Evolutionary conservation across 2,797 vertebrate species (phyloP).

Genomic region (Catharus ustulatus): DNA sequence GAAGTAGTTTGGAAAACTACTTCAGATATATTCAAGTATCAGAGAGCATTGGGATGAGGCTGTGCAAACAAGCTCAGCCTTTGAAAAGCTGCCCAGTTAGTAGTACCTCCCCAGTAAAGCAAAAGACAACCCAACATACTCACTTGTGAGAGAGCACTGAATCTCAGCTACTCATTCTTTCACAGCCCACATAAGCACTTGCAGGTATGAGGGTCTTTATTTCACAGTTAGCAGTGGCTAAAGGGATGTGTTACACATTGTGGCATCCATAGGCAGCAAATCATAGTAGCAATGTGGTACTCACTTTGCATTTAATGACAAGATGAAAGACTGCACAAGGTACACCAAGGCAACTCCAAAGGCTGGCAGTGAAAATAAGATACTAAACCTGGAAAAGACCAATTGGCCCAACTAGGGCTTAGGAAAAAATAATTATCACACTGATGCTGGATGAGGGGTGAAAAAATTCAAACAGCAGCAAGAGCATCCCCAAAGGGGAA

Average conservation of each 20-base stretch:
- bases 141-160: neutral
- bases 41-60: neutral
- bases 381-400: constrained; percentile 26
- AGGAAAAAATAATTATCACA: neutral
- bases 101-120: neutral
- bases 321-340: neutral
- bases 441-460: neutral
- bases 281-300: neutral
- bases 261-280: constrained; percentile 18
- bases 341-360: constrained; percentile 16
- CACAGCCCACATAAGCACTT: neutral
- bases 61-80: neutral
- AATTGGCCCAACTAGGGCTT: neutral
- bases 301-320: constrained; percentile 22
- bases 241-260: neutral
- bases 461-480: neutral
- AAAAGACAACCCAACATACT: neutral
- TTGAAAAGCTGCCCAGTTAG: neutral
- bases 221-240: constrained; percentile 15
- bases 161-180: neutral
- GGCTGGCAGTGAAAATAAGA: constrained; percentile 23
- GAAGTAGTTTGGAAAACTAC: neutral
- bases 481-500: neutral
- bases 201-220: constrained; percentile 43
- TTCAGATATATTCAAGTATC: neutral